Percentiles rank a stretch among this genome's conserved stretches.
Conservation (phyloP, 2,888 invertebrate species). For the Drosophila cracens region DNA sequence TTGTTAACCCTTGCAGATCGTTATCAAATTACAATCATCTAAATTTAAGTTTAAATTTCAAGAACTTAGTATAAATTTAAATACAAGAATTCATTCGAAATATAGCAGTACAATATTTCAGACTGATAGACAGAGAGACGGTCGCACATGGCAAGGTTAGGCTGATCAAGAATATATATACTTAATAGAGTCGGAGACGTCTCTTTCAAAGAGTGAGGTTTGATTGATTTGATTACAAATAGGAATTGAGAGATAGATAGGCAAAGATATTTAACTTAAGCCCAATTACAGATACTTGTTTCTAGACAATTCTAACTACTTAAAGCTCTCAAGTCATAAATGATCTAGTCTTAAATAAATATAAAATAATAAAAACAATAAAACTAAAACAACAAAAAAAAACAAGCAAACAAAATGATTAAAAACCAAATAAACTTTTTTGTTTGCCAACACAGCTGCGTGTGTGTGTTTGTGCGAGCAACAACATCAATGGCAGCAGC, state of each 20-base stretch:
- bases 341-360: not conserved
- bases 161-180: not conserved
- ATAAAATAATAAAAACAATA: not conserved
- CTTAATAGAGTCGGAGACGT: not conserved
- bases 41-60: too few relatives aligned
- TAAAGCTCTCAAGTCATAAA: not conserved
- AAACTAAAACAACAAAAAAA: not conserved
- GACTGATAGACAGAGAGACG: too few relatives aligned
- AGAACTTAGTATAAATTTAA: too few relatives aligned
- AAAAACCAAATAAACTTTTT: not conserved
- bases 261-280: not conserved
- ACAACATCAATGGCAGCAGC: constrained; percentile 19
- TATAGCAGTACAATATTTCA: too few relatives aligned
- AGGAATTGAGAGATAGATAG: not conserved
- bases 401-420: not conserved
- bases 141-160: too few relatives aligned
- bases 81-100: too few relatives aligned
- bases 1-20: too few relatives aligned
- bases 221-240: not conserved
- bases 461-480: constrained; percentile 1
- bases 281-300: not conserved
- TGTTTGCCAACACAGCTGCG: not conserved
- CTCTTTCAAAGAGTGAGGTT: not conserved
- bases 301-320: not conserved
- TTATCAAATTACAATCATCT: too few relatives aligned